Base-by-base conservation (phyloP, 1,140 invertebrate species). In the Zaprionus lachaisei region DNA sequence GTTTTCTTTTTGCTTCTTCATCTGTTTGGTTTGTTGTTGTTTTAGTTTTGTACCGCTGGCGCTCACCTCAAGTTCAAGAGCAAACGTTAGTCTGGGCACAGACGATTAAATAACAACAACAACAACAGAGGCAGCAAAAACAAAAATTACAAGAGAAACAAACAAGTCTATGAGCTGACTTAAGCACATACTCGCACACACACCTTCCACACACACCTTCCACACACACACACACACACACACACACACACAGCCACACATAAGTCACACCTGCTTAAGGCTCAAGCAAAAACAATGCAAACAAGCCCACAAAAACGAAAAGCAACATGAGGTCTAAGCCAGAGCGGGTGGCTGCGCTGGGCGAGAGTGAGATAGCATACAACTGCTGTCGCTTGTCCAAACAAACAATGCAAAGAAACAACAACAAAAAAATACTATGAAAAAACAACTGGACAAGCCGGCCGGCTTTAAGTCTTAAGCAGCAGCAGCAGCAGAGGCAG, bases 11-110 rank as follows among this genome's bases (percentile, higher is more conserved):
- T 47, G 44, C 51, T 63, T 56, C 64, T 71, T 62, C 31, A 31
- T 57, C 65, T 61, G 6, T 61, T 24, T 22, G 66, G 66, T 58
- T 58, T 69, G 34, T 75, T 79, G 22, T 49, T 49, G 17, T 24
- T 51, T 17, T 20, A 9, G n/a, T 22, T 49, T 15, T 7, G 17
- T 20, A n/a, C 63, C 54, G 31, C 49, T 76, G 72, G 72, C 71
- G 79, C 74, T 83, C 64, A 69, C 66, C 85, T 79, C 86, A 89
- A 89, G 85, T 89, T 89, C 85, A 89, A 89, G 85, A 89, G 79
- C 85, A 89, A 72, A 68, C 72, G 79, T 84, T 84, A 90, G 89
- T 70, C 85, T 74, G 81, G 51, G 58, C 81, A 76, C 85, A 90
- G 75, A 57, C 85, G 84, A 89, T 90, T 89, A 90, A 81, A 79